A percentile compares a stretch with the other conserved stretches of the same genome.
Conservation (phyloP, 2,113 vertebrate genomes). For the Glaucidium brasilianum region DNA sequence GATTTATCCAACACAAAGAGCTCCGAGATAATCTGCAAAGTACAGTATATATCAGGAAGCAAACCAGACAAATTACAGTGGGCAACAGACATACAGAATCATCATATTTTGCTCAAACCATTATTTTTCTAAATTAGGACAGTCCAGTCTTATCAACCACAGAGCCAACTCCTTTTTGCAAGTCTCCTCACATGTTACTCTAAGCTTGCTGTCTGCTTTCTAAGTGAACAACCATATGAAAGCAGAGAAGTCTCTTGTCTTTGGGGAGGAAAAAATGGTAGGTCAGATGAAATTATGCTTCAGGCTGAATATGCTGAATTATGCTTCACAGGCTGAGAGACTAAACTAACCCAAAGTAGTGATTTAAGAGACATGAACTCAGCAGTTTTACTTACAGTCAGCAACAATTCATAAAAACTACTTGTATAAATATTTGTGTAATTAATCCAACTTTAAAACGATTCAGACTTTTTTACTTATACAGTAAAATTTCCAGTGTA, state of each 20-base stretch:
- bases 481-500: background rate
- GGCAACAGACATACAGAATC: background rate
- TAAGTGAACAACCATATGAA: background rate
- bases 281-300: background rate
- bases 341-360: background rate
- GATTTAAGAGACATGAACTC: background rate
- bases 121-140: background rate
- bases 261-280: background rate
- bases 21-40: background rate
- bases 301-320: background rate
- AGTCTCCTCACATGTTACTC: background rate
- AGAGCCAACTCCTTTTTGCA: background rate
- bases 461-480: background rate
- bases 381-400: background rate
- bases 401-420: background rate
- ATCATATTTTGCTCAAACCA: background rate
- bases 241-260: background rate
- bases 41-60: background rate
- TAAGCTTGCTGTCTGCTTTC: background rate
- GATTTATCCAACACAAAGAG: background rate
- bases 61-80: rapidly evolving
- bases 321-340: background rate
- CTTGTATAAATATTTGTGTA: slow-evolving; percentile 27
- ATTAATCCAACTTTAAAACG: slow-evolving; percentile 15
- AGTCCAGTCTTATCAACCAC: background rate